phyloP scores from a whole-genome alignment of 2,113 vertebrate genomes.

The Ptyas mucosa region DNA sequence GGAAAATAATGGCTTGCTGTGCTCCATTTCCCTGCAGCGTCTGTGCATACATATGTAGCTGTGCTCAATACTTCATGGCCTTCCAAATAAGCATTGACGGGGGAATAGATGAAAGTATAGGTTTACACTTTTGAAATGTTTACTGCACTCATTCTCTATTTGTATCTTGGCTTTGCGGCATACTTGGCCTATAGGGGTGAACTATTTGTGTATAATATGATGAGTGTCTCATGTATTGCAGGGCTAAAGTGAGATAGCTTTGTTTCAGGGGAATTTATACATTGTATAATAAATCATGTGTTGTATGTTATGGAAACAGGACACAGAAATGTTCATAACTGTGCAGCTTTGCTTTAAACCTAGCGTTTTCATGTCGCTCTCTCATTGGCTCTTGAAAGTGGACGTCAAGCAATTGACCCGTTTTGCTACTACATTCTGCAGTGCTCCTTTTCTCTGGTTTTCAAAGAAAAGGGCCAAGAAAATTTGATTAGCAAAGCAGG shows the following conservation, averaged over 20 bases:
- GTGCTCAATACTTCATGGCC: slow-evolving; percentile 8
- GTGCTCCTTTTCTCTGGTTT: slow-evolving; percentile 1
- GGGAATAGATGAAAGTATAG: slow-evolving; percentile 32
- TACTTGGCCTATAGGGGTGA: slow-evolving; percentile 2
- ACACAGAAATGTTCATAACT: slow-evolving; percentile 47
- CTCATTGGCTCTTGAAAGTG: slow-evolving; percentile 16
- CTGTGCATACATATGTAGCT: background rate
- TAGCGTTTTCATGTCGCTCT: slow-evolving; percentile 22
- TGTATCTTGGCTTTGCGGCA: slow-evolving; percentile 29
- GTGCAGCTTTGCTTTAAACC: slow-evolving; percentile 44
- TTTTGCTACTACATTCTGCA: slow-evolving; percentile 25
- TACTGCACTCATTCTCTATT: slow-evolving; percentile 30
- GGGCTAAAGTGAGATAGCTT: slow-evolving; percentile 30
- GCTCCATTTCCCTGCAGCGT: background rate
- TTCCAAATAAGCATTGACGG: slow-evolving; percentile 35
- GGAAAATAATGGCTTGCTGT: background rate
- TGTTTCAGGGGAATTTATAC: slow-evolving; percentile 20
- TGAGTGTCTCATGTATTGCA: slow-evolving; percentile 3
- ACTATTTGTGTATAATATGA: slow-evolving; percentile 5
- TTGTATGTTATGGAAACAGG: slow-evolving; percentile 46
- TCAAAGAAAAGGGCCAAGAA: slow-evolving; percentile 21
- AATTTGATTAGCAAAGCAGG: slow-evolving; percentile 37
- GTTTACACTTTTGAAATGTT: background rate
- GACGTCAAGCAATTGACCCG: background rate
- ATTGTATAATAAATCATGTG: slow-evolving; percentile 31